phyloP scores from a whole-genome alignment of 2,888 invertebrate species.

The Holacanthella duospinosa region DNA sequence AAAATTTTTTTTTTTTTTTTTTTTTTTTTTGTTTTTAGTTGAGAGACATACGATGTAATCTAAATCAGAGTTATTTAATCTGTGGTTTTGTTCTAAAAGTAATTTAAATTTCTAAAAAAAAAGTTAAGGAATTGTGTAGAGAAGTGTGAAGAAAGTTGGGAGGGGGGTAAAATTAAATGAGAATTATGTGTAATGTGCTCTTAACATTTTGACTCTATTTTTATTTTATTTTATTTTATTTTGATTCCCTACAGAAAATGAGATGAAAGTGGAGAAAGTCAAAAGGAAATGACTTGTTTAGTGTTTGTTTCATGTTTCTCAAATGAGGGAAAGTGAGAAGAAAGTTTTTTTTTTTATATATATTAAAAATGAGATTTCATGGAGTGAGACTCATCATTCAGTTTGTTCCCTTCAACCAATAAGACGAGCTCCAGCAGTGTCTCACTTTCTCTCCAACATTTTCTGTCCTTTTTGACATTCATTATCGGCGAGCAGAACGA shows the following conservation, averaged over 20 bases:
- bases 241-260: not conserved
- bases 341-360: not conserved
- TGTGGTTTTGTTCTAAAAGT: too few relatives aligned
- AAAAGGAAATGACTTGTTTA: not conserved
- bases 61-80: too few relatives aligned
- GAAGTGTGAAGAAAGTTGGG: too few relatives aligned
- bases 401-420: not conserved
- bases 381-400: constrained; percentile 14
- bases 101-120: too few relatives aligned
- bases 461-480: not conserved
- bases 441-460: too few relatives aligned
- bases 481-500: too few relatives aligned
- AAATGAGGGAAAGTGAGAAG: not conserved
- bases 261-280: not conserved
- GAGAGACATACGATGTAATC: too few relatives aligned
- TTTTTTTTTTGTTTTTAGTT: too few relatives aligned
- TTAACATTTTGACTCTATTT: too few relatives aligned
- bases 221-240: not conserved
- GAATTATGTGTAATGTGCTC: not conserved
- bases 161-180: not conserved
- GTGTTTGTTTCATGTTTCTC: not conserved
- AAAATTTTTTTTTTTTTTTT: too few relatives aligned
- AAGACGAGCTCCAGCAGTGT: too few relatives aligned
- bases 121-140: too few relatives aligned
- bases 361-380: constrained; percentile 2